A percentile compares a stretch with the other conserved stretches of the same genome.
Evolutionary conservation across 2,888 invertebrate species (phyloP).

Genomic region (Schrankia costaestrigalis): DNA sequence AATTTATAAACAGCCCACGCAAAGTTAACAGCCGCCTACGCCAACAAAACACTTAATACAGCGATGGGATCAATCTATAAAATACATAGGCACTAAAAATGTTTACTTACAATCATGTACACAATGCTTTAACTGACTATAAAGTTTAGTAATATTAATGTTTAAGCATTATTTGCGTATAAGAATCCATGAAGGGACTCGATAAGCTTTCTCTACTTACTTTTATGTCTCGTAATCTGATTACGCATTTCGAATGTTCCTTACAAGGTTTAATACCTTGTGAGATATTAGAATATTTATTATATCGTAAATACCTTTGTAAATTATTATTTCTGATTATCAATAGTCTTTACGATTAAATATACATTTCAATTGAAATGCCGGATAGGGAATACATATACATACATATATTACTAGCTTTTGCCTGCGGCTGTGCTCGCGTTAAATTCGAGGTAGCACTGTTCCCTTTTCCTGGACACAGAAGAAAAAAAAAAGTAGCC

Average conservation of each 20-base stretch:
- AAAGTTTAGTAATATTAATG: conserved; percentile 41
- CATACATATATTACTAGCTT: too few relatives aligned
- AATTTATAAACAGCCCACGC: conserved; percentile 71
- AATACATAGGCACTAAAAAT: conserved; percentile 61
- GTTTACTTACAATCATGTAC: conserved; percentile 44
- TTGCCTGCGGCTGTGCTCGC: neutral
- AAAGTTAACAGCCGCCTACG: conserved; percentile 57
- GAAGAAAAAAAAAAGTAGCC: too few relatives aligned
- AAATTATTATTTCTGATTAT: too few relatives aligned
- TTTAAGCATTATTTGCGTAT: conserved; percentile 32
- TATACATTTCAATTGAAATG: too few relatives aligned
- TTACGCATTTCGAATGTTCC: conserved; percentile 6
- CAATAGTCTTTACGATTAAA: too few relatives aligned
- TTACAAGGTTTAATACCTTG: neutral
- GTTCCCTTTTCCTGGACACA: too few relatives aligned
- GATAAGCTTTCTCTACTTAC: conserved; percentile 17
- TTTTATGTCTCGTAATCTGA: conserved; percentile 17
- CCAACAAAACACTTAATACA: conserved; percentile 62
- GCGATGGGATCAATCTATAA: conserved; percentile 56
- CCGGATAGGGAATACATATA: too few relatives aligned
- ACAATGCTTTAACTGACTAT: conserved; percentile 43
- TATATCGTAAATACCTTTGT: too few relatives aligned
- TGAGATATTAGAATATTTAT: too few relatives aligned
- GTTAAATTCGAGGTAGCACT: neutral
- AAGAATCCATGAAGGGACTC: conserved; percentile 18